Evolutionary conservation across 2,113 vertebrate species (phyloP), one percentile per base, ranked within the genome.

Genomic region (Xyrauchen texanus): DNA sequence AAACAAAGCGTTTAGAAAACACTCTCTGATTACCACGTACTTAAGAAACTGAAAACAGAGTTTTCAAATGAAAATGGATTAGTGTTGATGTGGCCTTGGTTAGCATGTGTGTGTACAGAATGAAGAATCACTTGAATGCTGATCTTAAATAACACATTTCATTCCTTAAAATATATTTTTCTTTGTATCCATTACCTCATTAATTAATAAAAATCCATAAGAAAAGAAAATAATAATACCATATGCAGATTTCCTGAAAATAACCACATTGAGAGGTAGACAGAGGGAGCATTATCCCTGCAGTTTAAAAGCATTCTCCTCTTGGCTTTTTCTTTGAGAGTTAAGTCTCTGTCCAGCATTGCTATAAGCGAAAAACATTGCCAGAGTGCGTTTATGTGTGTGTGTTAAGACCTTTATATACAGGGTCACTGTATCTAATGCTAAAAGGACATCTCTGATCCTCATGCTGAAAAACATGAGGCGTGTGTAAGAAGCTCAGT

Each of bases 321-420:
- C 72, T 74, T 63, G 71, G 71, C 71, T n/a, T 74, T 62, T 45
- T 16, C 71, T 34, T 12, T 63, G 58, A 51, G 71, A 74, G 21
- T 74, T 46, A 72, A 60, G 69, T 34, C 71, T 74, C 45, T 0
- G n/a, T 74, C 71, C 69, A 73, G 72, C 65, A 42, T 47, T 60
- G 53, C 63, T 57, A 8, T 13, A 74, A 49, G 71, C 71, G 8
- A 44, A 73, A 73, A 73, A 47, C 70, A 73, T 47, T 47, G 67
- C 70, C 15, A 3, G 13, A 4, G 64, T n/a, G 46, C 15, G 1
- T 64, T 53, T 60, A 45, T 47, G 8, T 47, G 65, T 78, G 62
- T 51, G 21, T 21, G 4, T 42, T n/a, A 45, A 21, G 12, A 12
- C 12, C 61, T 47, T 66, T 76, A 58, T 16, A 63, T 51, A 11